Evolutionary conservation across 1,140 invertebrate genomes (phyloP).

Genomic region (Drosophila suzukii): DNA sequence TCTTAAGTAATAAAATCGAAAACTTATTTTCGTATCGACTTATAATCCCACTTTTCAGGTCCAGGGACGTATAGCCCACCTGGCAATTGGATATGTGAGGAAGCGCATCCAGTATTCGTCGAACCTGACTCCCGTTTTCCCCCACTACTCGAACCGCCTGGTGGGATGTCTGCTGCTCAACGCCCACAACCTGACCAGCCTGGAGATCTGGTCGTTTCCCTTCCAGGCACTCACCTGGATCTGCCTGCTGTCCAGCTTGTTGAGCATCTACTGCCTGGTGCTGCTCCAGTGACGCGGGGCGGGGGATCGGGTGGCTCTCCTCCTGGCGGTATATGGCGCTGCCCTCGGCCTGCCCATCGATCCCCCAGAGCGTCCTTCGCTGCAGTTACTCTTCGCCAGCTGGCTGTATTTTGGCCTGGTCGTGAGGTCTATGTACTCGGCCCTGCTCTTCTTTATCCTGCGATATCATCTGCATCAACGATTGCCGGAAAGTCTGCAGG

Average conservation of each 20-base stretch:
- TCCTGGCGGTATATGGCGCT: conserved; percentile 37
- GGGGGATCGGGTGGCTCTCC: conserved; percentile 19
- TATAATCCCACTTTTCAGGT: background rate
- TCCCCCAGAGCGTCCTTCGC: conserved; percentile 17
- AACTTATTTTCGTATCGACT: background rate
- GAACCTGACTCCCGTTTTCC: conserved; percentile 54
- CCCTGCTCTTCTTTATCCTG: conserved; percentile 52
- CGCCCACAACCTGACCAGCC: conserved; percentile 52
- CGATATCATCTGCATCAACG: conserved; percentile 54
- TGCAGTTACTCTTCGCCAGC: conserved; percentile 43
- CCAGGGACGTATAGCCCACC: conserved; percentile 23
- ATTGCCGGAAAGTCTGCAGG: conserved; percentile 38
- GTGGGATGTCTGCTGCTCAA: conserved; percentile 50
- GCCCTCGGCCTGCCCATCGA: conserved; percentile 40
- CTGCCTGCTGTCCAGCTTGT: conserved; percentile 29
- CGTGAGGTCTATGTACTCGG: conserved; percentile 57
- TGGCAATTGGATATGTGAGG: conserved; percentile 56
- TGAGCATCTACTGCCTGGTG: conserved; percentile 32
- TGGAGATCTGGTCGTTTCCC: conserved; percentile 49
- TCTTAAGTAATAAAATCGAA: background rate
- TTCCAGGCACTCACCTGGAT: conserved; percentile 53
- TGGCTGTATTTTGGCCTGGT: conserved; percentile 52
- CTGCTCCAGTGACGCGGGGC: conserved; percentile 21
- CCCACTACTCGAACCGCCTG: conserved; percentile 49
- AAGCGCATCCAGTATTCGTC: conserved; percentile 37